These are phyloP conservation scores for Conus betulinus DNA, from an alignment of 1,140 invertebrate genomes.

Conservation along the genomic window DNA sequence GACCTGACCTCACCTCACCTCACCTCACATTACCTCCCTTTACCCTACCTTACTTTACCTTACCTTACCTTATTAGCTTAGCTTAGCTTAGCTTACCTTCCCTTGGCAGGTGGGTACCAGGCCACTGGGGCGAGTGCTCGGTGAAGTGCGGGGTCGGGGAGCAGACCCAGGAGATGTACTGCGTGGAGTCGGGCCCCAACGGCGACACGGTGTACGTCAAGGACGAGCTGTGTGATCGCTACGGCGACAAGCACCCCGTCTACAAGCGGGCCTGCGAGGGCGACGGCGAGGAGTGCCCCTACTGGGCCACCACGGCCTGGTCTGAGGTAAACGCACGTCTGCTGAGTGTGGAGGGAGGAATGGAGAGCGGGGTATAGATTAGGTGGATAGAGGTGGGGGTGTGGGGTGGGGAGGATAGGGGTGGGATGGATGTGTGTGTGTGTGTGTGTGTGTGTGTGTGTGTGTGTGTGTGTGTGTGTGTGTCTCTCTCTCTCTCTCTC, in stretches of 20 bases:
- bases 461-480: too few species aligned
- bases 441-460: too few species aligned
- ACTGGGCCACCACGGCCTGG: conserved; percentile 84
- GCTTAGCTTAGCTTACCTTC: not conserved
- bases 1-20: too few species aligned
- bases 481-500: too few species aligned
- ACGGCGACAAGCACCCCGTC: conserved; percentile 74
- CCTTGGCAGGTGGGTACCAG: conserved; percentile 57
- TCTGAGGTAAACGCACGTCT: conserved; percentile 79
- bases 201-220: conserved; percentile 66
- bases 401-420: too few species aligned
- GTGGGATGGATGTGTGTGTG: too few species aligned
- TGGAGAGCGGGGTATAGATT: too few species aligned
- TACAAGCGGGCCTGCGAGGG: conserved; percentile 79
- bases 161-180: conserved; percentile 53
- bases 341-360: not conserved
- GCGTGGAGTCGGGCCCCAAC: conserved; percentile 57
- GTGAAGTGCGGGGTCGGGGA: conserved; percentile 61
- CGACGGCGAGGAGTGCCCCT: conserved; percentile 79
- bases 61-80: too few species aligned
- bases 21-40: too few species aligned
- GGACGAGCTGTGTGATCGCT: conserved; percentile 49
- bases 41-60: too few species aligned
- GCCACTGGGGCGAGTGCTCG: conserved; percentile 61
- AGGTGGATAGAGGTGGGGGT: too few species aligned